Conservation (phyloP, 2,797 vertebrate genomes). For the Mastacembelus armatus region DNA sequence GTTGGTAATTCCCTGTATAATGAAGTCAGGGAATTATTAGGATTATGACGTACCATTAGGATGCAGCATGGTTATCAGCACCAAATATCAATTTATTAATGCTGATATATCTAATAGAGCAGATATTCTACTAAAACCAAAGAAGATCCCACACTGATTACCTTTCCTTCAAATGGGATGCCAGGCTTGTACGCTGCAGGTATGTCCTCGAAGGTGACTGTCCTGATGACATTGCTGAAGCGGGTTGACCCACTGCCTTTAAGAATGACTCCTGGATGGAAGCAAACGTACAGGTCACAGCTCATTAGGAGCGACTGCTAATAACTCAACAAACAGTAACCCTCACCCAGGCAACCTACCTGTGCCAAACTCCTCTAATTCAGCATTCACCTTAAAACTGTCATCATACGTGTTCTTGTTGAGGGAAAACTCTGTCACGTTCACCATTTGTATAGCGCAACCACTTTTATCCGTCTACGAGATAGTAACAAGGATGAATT, state of each 20-base stretch:
- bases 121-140: no score
- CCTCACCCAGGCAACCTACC: conserved; percentile 62
- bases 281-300: conserved; percentile 6
- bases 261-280: conserved; percentile 66
- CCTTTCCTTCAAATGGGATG: conserved; percentile 78
- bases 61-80: no score
- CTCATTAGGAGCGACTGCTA: conserved; percentile 43
- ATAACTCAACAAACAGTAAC: not conserved
- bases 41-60: no score
- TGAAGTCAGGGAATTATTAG: no score
- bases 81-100: no score
- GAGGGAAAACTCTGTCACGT: conserved; percentile 64
- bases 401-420: conserved; percentile 45
- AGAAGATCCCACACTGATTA: conserved; percentile 37
- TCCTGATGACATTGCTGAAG: conserved; percentile 51
- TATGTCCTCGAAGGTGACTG: conserved; percentile 64
- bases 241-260: conserved; percentile 33
- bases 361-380: conserved; percentile 82
- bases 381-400: conserved; percentile 67
- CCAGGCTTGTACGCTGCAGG: conserved; percentile 69
- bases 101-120: no score
- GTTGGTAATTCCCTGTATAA: no score
- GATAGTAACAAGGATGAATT: not conserved
- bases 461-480: conserved; percentile 82
- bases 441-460: conserved; percentile 76